These are phyloP conservation scores for Lophochroa leadbeateri DNA, from an alignment of 2,113 vertebrate genomes.

Conservation along the genomic window DNA sequence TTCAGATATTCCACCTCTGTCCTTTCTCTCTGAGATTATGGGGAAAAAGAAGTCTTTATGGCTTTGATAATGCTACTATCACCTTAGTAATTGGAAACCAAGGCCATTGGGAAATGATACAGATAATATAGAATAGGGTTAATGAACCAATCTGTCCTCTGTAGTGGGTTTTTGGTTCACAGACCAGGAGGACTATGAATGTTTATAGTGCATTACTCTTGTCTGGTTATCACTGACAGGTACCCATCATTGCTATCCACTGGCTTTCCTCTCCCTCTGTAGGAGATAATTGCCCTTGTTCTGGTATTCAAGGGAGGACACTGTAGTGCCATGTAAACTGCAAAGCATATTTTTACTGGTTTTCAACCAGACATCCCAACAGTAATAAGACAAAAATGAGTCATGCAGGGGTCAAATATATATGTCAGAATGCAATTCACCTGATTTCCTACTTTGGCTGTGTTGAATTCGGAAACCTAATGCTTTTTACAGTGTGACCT, in stretches of 20 bases:
- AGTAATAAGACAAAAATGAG: neutral
- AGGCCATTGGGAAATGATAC: neutral
- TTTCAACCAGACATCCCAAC: neutral
- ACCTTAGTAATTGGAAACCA: neutral
- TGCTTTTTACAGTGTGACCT: neutral
- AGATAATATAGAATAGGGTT: neutral
- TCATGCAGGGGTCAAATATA: neutral
- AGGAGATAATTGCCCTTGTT: neutral
- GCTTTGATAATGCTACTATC: conserved; percentile 13
- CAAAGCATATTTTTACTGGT: neutral
- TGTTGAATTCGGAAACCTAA: neutral
- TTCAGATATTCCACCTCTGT: neutral
- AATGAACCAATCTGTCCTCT: conserved; percentile 21
- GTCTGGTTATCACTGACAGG: neutral
- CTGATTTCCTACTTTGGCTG: neutral
- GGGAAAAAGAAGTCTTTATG: neutral
- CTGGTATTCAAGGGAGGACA: neutral
- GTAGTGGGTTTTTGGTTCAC: neutral
- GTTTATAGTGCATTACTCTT: neutral
- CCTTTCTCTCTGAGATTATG: conserved; percentile 9
- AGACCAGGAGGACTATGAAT: neutral
- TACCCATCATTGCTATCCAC: neutral
- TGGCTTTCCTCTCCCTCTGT: neutral
- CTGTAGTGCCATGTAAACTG: neutral
- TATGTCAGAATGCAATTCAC: neutral